Evolutionary conservation across 2,888 invertebrate genomes (phyloP).

Genomic region (Apamea epomidion): DNA sequence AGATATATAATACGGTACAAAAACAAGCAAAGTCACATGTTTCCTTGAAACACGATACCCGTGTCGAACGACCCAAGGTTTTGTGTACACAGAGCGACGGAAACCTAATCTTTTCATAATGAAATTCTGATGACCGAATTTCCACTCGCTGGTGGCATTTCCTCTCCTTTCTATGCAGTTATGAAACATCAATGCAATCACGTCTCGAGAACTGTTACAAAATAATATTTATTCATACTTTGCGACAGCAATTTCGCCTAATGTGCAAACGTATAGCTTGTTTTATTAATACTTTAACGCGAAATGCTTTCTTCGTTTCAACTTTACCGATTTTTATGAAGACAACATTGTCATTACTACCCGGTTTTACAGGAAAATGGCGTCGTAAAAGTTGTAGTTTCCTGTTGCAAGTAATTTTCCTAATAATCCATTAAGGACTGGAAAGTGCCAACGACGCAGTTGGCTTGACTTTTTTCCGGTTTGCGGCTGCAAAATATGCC

Average conservation of each 20-base stretch:
- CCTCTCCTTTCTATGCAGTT: conserved; percentile 28
- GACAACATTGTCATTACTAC: conserved; percentile 49
- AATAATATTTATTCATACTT: conserved; percentile 6
- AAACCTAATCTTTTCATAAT: conserved; percentile 58
- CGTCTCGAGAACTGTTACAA: not conserved
- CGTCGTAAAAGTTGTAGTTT: conserved; percentile 50
- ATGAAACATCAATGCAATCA: conserved; percentile 33
- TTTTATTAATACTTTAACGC: conserved; percentile 33
- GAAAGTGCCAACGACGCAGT: not conserved
- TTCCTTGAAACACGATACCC: conserved; percentile 8
- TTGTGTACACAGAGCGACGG: conserved; percentile 13
- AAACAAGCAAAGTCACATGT: conserved; percentile 2
- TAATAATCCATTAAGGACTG: conserved; percentile 54
- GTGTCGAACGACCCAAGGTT: conserved; percentile 15
- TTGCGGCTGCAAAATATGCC: conserved; percentile 35
- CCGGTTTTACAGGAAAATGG: conserved; percentile 38
- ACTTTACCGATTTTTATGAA: conserved; percentile 57
- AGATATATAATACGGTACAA: not conserved
- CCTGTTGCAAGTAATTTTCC: conserved; percentile 53
- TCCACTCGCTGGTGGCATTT: conserved; percentile 30
- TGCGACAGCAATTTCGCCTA: not conserved
- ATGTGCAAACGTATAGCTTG: not conserved
- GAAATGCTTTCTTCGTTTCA: conserved; percentile 35
- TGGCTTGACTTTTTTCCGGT: conserved; percentile 35
- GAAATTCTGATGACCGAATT: conserved; percentile 54